Percentiles rank a stretch among this genome's conserved stretches.
Evolutionary conservation across 2,888 invertebrate genomes (phyloP).

Genomic region (Mythimna impura): DNA sequence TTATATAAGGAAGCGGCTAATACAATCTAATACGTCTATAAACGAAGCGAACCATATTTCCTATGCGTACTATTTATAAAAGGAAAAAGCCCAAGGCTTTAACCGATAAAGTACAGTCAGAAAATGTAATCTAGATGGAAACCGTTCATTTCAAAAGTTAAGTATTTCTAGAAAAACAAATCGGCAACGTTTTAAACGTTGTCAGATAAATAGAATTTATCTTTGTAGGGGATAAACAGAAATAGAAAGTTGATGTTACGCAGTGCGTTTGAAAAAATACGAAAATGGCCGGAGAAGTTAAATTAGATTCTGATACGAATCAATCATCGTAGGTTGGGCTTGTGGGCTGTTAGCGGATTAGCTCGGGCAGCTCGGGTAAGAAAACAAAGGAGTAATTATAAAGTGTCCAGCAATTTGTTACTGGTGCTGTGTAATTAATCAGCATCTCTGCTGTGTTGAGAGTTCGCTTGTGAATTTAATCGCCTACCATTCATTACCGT

Average conservation of each 20-base stretch:
- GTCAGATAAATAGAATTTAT: conserved; percentile 29
- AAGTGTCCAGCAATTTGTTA: conserved; percentile 68
- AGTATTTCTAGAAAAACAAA: conserved; percentile 21
- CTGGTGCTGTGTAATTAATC: conserved; percentile 68
- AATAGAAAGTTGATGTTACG: conserved; percentile 31
- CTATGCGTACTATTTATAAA: conserved; percentile 30
- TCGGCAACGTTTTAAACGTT: conserved; percentile 9
- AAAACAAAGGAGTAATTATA: conserved; percentile 66
- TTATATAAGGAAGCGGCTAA: conserved; percentile 32
- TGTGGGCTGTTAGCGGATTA: conserved; percentile 53
- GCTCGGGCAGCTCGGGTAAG: conserved; percentile 58
- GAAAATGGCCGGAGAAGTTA: conserved; percentile 37
- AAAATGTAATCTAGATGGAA: conserved; percentile 33
- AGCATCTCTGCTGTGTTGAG: conserved; percentile 62
- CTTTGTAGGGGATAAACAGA: conserved; percentile 48
- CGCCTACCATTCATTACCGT: conserved; percentile 54
- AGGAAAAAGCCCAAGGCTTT: conserved; percentile 29
- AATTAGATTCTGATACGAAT: conserved; percentile 55
- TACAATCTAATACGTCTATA: conserved; percentile 56
- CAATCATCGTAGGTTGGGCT: conserved; percentile 53
- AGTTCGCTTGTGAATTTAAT: conserved; percentile 62
- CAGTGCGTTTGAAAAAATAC: conserved; percentile 36
- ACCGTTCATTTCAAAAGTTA: conserved; percentile 24
- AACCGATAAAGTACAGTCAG: conserved; percentile 5
- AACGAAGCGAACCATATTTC: conserved; percentile 34